Conservation (phyloP, 2,888 invertebrate genomes). For the Meteorus cinctellus region DNA sequence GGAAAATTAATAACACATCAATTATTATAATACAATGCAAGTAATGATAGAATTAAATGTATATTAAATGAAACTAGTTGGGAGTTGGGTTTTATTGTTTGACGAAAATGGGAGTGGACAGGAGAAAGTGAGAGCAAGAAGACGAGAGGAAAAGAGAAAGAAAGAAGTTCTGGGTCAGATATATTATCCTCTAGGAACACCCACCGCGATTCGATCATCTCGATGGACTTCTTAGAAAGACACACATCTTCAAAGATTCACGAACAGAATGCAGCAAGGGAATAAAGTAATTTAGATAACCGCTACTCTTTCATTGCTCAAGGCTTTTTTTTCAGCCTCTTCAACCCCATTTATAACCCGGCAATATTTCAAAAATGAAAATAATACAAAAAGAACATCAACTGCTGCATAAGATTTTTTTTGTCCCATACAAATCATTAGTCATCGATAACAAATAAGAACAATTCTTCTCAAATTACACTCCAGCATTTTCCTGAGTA, state of each 20-base stretch:
- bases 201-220: conserved; percentile 61
- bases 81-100: not conserved
- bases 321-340: not conserved
- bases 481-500: not conserved
- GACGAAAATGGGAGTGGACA: conserved; percentile 31
- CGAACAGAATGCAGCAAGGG: conserved; percentile 50
- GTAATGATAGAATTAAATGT: not conserved
- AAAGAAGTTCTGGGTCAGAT: conserved; percentile 19
- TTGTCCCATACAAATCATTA: not conserved
- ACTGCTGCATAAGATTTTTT: not conserved
- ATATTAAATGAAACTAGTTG: conserved; percentile 22
- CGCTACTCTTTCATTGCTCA: conserved; percentile 41
- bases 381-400: not conserved
- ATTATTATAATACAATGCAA: conserved; percentile 7
- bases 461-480: conserved; percentile 4
- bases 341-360: not conserved
- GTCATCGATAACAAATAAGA: conserved; percentile 2
- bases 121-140: conserved; percentile 43
- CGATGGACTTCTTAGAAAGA: conserved; percentile 46
- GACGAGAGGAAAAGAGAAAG: conserved; percentile 40
- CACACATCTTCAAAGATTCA: conserved; percentile 46
- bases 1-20: no score
- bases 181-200: conserved; percentile 55
- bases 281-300: conserved; percentile 65
- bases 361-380: not conserved